phyloP scores from a whole-genome alignment of 92 coral and sea anemone genomes.

The Anthopleura xanthogrammica region DNA sequence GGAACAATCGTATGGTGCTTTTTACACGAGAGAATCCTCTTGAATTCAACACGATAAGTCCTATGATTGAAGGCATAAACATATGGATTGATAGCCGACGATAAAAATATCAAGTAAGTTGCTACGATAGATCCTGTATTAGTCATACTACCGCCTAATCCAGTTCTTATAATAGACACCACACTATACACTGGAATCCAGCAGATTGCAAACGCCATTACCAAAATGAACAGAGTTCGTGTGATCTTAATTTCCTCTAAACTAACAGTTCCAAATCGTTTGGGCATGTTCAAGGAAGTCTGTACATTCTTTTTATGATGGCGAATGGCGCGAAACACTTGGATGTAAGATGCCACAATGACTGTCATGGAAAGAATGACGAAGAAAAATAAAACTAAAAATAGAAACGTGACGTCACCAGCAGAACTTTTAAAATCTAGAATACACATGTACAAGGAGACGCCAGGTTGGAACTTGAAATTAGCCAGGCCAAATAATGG shows the following conservation, averaged over 20 bases:
- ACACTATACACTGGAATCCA: constrained; percentile 44
- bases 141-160: constrained; percentile 15
- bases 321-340: constrained; percentile 29
- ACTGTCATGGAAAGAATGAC: constrained; percentile 29
- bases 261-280: constrained; percentile 10
- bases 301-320: constrained; percentile 22
- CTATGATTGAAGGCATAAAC: constrained; percentile 41
- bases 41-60: constrained; percentile 24
- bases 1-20: neutral
- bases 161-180: constrained; percentile 29
- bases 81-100: constrained; percentile 41
- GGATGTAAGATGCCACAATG: constrained; percentile 30
- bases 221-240: constrained; percentile 23
- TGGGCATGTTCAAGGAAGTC: neutral
- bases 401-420: constrained; percentile 13
- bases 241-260: constrained; percentile 39
- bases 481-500: constrained; percentile 4
- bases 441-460: constrained; percentile 24
- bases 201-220: constrained; percentile 33
- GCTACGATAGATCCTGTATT: constrained; percentile 28
- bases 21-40: constrained; percentile 27
- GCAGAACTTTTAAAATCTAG: constrained; percentile 12
- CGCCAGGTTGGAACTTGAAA: constrained; percentile 28
- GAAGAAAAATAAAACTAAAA: constrained; percentile 19
- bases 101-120: constrained; percentile 31